Base-by-base conservation (phyloP, 2,797 vertebrate genomes). In the Sebastes steindachneri region DNA sequence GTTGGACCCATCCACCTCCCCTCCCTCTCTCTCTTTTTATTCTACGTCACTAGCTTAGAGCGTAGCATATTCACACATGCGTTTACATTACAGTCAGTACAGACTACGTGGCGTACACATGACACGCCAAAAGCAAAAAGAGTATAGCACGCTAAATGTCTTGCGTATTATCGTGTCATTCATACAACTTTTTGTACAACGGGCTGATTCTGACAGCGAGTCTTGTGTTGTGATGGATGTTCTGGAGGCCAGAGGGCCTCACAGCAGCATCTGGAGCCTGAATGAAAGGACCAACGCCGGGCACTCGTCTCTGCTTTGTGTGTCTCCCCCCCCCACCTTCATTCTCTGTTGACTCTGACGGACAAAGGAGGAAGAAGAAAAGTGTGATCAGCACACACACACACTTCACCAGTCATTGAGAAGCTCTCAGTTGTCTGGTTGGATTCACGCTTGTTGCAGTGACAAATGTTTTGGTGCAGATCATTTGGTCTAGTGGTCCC, bases 201-300 rank as follows among this genome's bases (percentile, higher is more conserved):
- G 4, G 35, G 35, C 35, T 41, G 37, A 41, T 41, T 41, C 37
- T 45, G 60, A 60, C 71, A 14, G 35, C 6, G 14, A 25, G 1
- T 29, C 68, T 41, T 21, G n/a, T 60, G 33, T 33, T 23, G 10
- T 74, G 74, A 67, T 85, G 73, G 73, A 74, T 54, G 71, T 6
- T 68, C 19, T 12, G 5, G 68, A 19, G 68, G 63, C 28, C 59
- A 19, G 2, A 4, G 77, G 80, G 69, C 55, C 70, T 31, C 17
- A 0, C 59, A 45, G 60, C 68, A 73, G 82, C 85, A 87, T 79
- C 75, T 82, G 86, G 75, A 67, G 29, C 1, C 75, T 70, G 63
- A 73, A 62, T 79, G 59, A 80, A 73, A 51, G 53, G 51, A 23
- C 35, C 6, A 6, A 73, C 41, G 14, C 12, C 10, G 10, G 59